Evolutionary conservation across 2,888 invertebrate species (phyloP), one percentile per base, ranked within the genome.

Genomic region (Noctua janthe): DNA sequence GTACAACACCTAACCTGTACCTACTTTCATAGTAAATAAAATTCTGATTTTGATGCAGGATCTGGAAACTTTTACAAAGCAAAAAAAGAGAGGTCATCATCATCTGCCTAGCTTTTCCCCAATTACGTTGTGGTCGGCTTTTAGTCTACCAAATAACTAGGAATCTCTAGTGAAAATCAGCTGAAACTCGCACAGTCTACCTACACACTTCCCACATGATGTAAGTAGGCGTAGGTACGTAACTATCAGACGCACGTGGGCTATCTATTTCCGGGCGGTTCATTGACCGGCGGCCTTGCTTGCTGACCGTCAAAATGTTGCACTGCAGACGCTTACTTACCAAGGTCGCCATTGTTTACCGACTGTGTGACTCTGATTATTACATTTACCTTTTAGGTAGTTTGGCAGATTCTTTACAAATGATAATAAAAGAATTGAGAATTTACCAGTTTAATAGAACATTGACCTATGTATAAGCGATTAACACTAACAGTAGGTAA

Each of bases 211-310:
- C 39, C 54, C 67, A 82, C 7, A 29, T 35, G 17, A 67, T n/a
- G 51, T 56, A 51, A 35, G 47, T 72, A 66, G 69, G 49, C 56
- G 79, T 74, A 76, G 51, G 47, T 73, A 43, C 54, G 29, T 59
- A 49, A 59, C 72, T 84, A 88, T 88, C 75, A 85, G 29, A 35
- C 67, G 85, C 86, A 88, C 92, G 92, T 91, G 92, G 90, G 89
- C 87, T 90, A 89, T 88, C 91, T 92, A 93, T 92, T 91, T 93
- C 91, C 89, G 91, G 72, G 71, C 78, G 89, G 93, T 92, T 92
- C 91, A 87, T 88, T 90, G 92, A 84, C 90, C 92, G 84, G 78
- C 90, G 93, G 90, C 93, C 92, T 91, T 92, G 92, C 87, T 85
- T 88, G 82, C 80, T 82, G 89, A 76, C 88, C 90, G 90, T 87